These are phyloP conservation scores for Heterocephalus glaber DNA, from an alignment of 2,113 vertebrate genomes.

Conservation along the genomic window DNA sequence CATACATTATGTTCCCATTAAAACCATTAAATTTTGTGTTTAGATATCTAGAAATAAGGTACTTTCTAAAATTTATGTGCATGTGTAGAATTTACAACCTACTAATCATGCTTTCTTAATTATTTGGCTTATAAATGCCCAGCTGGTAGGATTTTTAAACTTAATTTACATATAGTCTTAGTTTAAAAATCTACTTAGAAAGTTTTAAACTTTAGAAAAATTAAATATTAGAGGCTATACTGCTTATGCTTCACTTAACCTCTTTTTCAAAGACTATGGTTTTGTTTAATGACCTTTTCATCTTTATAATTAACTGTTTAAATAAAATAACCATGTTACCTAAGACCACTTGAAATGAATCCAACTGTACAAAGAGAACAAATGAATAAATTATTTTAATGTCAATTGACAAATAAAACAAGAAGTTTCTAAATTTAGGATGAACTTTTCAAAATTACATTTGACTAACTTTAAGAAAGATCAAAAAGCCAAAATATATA, in stretches of 20 bases:
- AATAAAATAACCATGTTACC: background rate
- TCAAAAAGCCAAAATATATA: background rate
- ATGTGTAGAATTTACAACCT: background rate
- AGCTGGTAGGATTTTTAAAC: background rate
- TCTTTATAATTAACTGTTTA: background rate
- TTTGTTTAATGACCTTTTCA: background rate
- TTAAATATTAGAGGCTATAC: background rate
- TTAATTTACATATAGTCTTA: background rate
- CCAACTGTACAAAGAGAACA: background rate
- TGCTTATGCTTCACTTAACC: background rate
- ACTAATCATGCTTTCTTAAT: background rate
- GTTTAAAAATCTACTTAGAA: background rate
- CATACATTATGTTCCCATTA: background rate
- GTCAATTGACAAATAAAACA: background rate
- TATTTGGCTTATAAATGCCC: background rate
- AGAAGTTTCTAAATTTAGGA: background rate
- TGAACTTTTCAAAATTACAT: background rate
- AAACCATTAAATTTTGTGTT: background rate
- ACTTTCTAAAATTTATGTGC: background rate
- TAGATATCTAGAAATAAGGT: background rate
- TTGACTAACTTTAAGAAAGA: background rate
- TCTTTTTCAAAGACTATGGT: constrained; percentile 12
- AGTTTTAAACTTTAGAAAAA: constrained; percentile 27
- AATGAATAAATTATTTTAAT: background rate
- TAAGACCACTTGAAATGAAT: background rate